A percentile compares a stretch with the other conserved stretches of the same genome.
Conservation (phyloP, 2,888 invertebrate species). For the Nomada goodeniana region DNA sequence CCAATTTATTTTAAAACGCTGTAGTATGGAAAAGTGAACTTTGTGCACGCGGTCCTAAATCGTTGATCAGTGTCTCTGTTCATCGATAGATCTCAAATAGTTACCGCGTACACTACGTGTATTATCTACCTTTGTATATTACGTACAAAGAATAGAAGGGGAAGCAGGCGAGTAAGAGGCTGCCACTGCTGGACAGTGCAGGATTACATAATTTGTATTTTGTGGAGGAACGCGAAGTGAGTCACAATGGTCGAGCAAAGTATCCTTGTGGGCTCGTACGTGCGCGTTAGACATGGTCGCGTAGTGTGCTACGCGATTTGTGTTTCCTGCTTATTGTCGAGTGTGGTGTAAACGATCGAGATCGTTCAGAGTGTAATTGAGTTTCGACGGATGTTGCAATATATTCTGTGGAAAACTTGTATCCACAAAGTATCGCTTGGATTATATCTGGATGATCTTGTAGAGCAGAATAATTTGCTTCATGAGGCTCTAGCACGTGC, state of each 20-base stretch:
- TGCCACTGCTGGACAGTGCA: no score
- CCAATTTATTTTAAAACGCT: no score
- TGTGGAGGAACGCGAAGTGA: slow-evolving; percentile 34
- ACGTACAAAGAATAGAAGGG: no score
- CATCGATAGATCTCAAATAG: not conserved
- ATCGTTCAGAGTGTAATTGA: not conserved
- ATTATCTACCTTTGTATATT: not conserved
- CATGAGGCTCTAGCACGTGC: slow-evolving; percentile 6
- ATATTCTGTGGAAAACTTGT: not conserved
- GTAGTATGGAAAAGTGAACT: no score
- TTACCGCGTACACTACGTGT: not conserved
- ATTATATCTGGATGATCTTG: not conserved
- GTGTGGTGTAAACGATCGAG: slow-evolving; percentile 15
- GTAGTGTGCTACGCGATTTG: slow-evolving; percentile 23
- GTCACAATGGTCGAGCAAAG: slow-evolving; percentile 31
- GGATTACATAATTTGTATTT: slow-evolving; percentile 48
- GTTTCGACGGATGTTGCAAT: not conserved
- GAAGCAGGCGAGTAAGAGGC: no score
- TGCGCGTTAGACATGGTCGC: slow-evolving; percentile 28
- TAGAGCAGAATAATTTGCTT: not conserved
- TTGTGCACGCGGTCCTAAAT: no score
- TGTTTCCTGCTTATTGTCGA: slow-evolving; percentile 41
- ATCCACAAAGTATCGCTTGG: not conserved
- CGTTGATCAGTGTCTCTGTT: not conserved
- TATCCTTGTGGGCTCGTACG: slow-evolving; percentile 21